Conservation (phyloP, 2,113 vertebrate species). For the Muntiacus muntjak region DNA sequence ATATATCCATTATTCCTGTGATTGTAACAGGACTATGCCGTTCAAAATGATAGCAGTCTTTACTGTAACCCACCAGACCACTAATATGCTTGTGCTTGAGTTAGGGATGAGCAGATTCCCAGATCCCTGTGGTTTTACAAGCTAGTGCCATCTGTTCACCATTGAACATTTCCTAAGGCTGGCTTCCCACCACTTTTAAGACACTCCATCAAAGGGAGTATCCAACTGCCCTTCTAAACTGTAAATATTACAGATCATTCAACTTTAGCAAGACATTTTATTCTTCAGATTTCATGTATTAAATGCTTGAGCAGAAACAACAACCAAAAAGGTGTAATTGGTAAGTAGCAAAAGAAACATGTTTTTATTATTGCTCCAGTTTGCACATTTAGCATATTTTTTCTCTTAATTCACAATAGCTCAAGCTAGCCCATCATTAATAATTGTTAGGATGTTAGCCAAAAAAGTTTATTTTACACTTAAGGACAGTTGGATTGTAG, state of each 20-base stretch:
- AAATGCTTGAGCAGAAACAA: background rate
- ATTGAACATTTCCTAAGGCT: background rate
- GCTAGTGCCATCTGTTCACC: background rate
- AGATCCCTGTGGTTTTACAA: background rate
- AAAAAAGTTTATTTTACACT: background rate
- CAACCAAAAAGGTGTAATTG: background rate
- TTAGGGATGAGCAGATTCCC: background rate
- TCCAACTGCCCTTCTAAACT: background rate
- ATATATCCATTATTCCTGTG: background rate
- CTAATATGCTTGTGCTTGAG: background rate
- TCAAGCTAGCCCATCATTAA: background rate
- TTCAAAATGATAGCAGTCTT: background rate
- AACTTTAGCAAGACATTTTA: background rate
- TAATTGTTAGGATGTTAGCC: background rate
- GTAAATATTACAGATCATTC: background rate
- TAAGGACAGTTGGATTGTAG: background rate
- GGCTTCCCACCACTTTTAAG: constrained; percentile 20
- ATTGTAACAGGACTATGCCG: background rate
- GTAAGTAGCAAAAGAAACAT: background rate
- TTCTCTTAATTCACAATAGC: background rate
- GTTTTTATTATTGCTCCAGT: background rate
- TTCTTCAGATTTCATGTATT: background rate
- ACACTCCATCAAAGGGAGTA: background rate
- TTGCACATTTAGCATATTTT: background rate
- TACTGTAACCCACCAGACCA: background rate